Percentiles rank a stretch among this genome's conserved stretches.
Evolutionary conservation across 2,888 invertebrate genomes (phyloP).

Genomic region (Erebia palarica): DNA sequence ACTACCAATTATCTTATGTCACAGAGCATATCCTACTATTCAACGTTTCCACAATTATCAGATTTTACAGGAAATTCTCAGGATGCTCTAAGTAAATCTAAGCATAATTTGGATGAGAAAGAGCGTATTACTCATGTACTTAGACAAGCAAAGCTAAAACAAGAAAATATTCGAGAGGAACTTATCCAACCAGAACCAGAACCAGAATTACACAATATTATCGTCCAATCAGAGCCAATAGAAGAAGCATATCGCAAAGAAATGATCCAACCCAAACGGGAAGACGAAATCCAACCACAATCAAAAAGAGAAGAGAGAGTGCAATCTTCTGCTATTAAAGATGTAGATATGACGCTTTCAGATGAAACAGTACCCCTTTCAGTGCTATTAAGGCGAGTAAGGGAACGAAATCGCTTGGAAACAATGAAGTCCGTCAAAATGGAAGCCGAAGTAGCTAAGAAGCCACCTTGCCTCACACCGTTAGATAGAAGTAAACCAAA

Average conservation of each 20-base stretch:
- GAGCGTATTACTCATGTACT: constrained; percentile 16
- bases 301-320: not conserved
- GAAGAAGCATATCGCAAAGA: not conserved
- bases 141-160: not conserved
- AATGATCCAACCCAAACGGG: not conserved
- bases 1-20: constrained; percentile 16
- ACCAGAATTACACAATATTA: not conserved
- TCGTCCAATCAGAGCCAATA: not conserved
- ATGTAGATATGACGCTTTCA: constrained; percentile 14
- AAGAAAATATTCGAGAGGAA: not conserved
- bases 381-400: constrained; percentile 55
- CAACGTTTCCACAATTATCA: constrained; percentile 18
- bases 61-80: constrained; percentile 5
- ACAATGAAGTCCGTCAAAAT: constrained; percentile 40
- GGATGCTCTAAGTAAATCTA: not conserved
- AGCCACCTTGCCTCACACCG: constrained; percentile 36
- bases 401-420: constrained; percentile 50
- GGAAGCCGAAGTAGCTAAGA: constrained; percentile 36
- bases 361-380: constrained; percentile 49
- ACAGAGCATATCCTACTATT: constrained; percentile 16
- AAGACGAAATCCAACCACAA: not conserved
- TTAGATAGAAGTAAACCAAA: constrained; percentile 36
- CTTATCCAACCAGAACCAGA: not conserved
- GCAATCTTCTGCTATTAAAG: not conserved
- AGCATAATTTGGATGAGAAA: not conserved